These are phyloP conservation scores for Brachypteracias leptosomus DNA, from an alignment of 2,113 vertebrate genomes.

Conservation along the genomic window DNA sequence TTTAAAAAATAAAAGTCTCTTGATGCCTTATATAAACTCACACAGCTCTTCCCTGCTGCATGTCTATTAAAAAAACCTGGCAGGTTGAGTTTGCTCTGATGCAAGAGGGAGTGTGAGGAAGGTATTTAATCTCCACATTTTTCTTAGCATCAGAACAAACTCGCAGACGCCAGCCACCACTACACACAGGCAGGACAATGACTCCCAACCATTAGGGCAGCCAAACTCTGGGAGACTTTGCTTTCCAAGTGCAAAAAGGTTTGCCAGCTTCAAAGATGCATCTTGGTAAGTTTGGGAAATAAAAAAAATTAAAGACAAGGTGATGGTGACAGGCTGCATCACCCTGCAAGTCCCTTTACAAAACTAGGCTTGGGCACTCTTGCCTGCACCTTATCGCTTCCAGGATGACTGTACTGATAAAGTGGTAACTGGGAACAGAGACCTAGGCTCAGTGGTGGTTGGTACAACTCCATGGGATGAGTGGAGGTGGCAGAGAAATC, in stretches of 20 bases:
- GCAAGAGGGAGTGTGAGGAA: not conserved
- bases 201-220: not conserved
- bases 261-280: not conserved
- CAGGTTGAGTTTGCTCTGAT: not conserved
- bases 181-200: not conserved
- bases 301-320: not conserved
- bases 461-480: accelerated
- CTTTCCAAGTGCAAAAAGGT: not conserved
- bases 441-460: accelerated
- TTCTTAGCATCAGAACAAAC: conserved; percentile 6
- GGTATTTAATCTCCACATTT: not conserved
- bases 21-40: not conserved
- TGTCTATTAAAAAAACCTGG: not conserved
- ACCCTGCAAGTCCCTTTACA: not conserved
- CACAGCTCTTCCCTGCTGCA: not conserved
- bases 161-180: not conserved
- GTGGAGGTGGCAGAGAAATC: not conserved
- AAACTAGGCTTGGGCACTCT: not conserved
- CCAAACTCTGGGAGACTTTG: not conserved
- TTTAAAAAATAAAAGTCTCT: not conserved
- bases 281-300: not conserved
- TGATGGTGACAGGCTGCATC: not conserved
- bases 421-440: not conserved
- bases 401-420: not conserved
- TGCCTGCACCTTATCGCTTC: not conserved